Base-by-base conservation (phyloP, 1,140 invertebrate genomes). In the Drosophila nannoptera region DNA sequence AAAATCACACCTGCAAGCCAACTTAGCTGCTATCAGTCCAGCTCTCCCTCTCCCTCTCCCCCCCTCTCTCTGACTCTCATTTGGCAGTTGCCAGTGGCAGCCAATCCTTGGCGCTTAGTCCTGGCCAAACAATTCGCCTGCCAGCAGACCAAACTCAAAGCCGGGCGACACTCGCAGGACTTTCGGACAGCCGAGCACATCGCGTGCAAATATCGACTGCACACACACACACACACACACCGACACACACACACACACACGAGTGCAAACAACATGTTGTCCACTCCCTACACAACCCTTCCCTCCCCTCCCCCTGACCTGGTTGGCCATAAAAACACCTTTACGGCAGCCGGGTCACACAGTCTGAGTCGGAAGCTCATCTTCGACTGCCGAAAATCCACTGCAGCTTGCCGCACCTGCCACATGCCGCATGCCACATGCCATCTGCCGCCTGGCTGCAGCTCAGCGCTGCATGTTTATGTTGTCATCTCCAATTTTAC, bases 1-100 rank as follows among this genome's bases (percentile, higher is more conserved):
- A 87, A 87, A 87, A 87, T 87, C 82, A 82, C 82, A 87, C 82
- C 82, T 87, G 82, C 82, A 81, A 82, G 81, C 78, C 72, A 87
- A 81, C 77, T 84, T 80, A 80, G 77, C 80, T 70, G 64, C 68
- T 61, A 74, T 62, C 69, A 67, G 32, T 68, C 45, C 54, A 12
- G 14, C 36, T 22, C 12, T 48, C 31, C 29, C 7, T 12, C n/a
- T 14, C 8, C 35, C 31, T 59, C 46, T 49, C 52, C 54, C 1
- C 8, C 7, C 5, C 0, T 36, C 42, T 46, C 12, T 48, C 31
- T 31, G 7, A 9, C 9, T 14, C 8, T 43, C 31, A 42, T 36
- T 32, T 46, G n/a, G 48, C 14, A 48, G 73, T 83, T 73, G 45
- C 80, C 73, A 22, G 22, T 73, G 80, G 73, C 76, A 76, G 76